Evolutionary conservation across 2,888 invertebrate species (phyloP).

Genomic region (Brachynemurus nebulosus): DNA sequence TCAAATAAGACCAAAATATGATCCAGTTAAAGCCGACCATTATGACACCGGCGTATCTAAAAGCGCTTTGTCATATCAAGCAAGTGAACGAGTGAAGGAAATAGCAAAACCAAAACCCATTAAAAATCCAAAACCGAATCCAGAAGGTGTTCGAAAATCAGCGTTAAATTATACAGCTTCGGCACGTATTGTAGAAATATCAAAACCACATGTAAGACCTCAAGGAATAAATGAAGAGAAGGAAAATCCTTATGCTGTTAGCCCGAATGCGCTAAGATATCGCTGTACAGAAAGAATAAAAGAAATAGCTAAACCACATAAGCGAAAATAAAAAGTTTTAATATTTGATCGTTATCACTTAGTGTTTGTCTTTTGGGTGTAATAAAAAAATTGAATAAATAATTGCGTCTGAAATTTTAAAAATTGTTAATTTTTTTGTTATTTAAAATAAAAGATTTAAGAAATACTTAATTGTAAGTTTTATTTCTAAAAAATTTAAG

Average conservation of each 20-base stretch:
- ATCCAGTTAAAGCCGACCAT: too few relatives aligned
- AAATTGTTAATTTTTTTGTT: too few relatives aligned
- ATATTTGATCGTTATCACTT: too few relatives aligned
- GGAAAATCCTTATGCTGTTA: slow-evolving; percentile 35
- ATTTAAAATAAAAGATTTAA: too few relatives aligned
- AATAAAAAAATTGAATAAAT: too few relatives aligned
- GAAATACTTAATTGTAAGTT: too few relatives aligned
- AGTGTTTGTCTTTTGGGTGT: too few relatives aligned
- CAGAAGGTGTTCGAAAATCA: background rate
- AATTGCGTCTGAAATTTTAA: too few relatives aligned
- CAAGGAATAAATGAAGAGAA: slow-evolving; percentile 31
- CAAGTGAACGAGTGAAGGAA: background rate
- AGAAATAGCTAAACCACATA: slow-evolving; percentile 35
- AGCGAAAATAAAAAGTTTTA: too few relatives aligned
- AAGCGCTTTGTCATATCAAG: background rate
- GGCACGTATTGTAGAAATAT: slow-evolving; percentile 21
- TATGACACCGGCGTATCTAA: too few relatives aligned
- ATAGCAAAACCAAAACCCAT: background rate
- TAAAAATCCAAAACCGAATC: background rate
- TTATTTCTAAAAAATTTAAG: too few relatives aligned
- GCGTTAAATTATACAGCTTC: background rate
- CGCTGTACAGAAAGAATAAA: slow-evolving; percentile 31
- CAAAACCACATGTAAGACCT: slow-evolving; percentile 25
- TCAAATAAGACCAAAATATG: too few relatives aligned
- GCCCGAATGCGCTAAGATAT: slow-evolving; percentile 36